These are phyloP conservation scores for Glaucopsyche alexis DNA, from an alignment of 2,888 invertebrate genomes.

Conservation along the genomic window DNA sequence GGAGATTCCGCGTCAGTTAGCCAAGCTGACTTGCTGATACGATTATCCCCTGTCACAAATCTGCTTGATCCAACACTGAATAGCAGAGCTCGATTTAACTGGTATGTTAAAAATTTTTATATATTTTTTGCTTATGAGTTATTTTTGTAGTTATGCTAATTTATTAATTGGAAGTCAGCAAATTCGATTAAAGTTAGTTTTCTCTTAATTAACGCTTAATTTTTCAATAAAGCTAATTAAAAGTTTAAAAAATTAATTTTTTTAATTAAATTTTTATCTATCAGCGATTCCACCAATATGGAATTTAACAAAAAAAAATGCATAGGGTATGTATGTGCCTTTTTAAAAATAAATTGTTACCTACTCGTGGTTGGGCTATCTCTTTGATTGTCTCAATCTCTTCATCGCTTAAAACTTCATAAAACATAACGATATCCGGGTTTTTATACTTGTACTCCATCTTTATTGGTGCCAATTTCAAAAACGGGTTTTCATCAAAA, in stretches of 20 bases:
- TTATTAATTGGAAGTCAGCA: no score
- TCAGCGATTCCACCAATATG: no score
- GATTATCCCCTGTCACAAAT: background rate
- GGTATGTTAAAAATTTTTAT: no score
- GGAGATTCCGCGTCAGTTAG: constrained; percentile 59
- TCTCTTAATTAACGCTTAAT: no score
- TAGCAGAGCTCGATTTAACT: constrained; percentile 5
- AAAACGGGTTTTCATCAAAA: constrained; percentile 83
- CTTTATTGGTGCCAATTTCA: constrained; percentile 89
- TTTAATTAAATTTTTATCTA: no score
- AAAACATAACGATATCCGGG: constrained; percentile 91
- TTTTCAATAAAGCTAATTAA: no score
- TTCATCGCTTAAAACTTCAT: constrained; percentile 91
- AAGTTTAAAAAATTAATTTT: no score
- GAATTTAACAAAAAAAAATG: constrained; percentile 76
- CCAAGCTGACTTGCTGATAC: constrained; percentile 34
- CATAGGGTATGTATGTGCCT: no score
- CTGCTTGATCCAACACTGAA: background rate
- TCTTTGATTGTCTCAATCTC: constrained; percentile 93
- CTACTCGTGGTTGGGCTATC: constrained; percentile 85
- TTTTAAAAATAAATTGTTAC: no score
- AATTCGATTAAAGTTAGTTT: no score
- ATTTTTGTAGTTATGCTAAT: no score
- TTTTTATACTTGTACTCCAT: constrained; percentile 88
- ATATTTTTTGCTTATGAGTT: no score